Conservation (phyloP, 2,888 invertebrate genomes). For the Mimumesa dahlbomi region DNA sequence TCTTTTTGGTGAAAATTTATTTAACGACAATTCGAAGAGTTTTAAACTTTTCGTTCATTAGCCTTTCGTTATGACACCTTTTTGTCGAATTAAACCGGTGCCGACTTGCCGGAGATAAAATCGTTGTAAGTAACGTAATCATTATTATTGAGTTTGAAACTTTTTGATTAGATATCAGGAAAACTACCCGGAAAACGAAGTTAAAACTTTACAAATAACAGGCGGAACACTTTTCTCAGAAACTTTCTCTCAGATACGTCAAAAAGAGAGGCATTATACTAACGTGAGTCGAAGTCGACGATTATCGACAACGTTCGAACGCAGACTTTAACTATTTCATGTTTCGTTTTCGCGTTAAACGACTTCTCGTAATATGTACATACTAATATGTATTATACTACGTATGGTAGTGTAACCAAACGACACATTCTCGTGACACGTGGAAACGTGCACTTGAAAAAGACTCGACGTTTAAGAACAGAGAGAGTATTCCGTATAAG, state of each 20-base stretch:
- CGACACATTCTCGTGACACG: constrained; percentile 35
- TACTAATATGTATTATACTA: constrained; percentile 28
- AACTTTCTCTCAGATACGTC: constrained; percentile 12
- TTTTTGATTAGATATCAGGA: constrained; percentile 49
- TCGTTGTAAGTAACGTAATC: constrained; percentile 47
- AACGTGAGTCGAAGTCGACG: neutral
- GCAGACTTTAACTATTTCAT: neutral
- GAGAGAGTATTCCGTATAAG: constrained; percentile 35
- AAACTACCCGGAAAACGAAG: constrained; percentile 31
- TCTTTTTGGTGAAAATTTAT: too few relatives aligned
- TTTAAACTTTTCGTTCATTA: neutral
- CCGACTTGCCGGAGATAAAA: constrained; percentile 34
- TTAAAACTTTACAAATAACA: constrained; percentile 47
- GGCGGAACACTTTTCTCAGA: constrained; percentile 6
- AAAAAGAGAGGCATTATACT: neutral
- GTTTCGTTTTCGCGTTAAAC: neutral
- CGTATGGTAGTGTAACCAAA: constrained; percentile 33
- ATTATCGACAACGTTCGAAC: constrained; percentile 19
- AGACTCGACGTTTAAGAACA: constrained; percentile 43
- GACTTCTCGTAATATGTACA: neutral
- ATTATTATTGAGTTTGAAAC: constrained; percentile 51
- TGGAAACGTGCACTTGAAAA: constrained; percentile 4
- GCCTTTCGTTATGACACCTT: neutral
- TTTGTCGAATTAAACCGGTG: neutral
- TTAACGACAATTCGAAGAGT: neutral